Evolutionary conservation across 2,888 invertebrate genomes (phyloP).

Genomic region (Aphodius sticticus): DNA sequence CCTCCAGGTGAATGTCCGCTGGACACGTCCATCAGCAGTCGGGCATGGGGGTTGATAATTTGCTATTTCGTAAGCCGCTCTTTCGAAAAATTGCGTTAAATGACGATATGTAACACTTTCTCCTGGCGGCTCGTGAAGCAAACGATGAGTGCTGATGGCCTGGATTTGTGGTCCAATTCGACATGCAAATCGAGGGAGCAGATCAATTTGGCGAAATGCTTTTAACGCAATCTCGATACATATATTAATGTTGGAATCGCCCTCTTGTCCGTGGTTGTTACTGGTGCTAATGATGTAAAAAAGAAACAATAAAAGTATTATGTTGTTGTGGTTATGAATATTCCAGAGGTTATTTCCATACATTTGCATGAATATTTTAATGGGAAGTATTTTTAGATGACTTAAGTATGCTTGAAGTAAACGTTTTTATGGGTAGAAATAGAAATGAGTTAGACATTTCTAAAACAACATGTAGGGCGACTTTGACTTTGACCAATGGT

Average conservation of each 20-base stretch:
- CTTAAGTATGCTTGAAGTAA: neutral
- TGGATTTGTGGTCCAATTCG: neutral
- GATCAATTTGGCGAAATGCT: neutral
- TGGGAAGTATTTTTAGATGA: neutral
- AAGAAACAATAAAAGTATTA: neutral
- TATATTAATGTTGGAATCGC: slow-evolving; percentile 6
- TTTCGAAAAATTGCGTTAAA: slow-evolving; percentile 13
- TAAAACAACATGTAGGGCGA: too few species aligned
- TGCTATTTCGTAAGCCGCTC: slow-evolving; percentile 25
- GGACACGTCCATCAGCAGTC: neutral
- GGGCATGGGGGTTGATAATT: slow-evolving; percentile 11
- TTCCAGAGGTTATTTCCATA: neutral
- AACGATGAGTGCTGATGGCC: slow-evolving; percentile 17
- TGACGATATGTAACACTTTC: slow-evolving; percentile 33
- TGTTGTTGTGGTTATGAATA: neutral
- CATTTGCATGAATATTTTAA: neutral
- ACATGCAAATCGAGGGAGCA: neutral
- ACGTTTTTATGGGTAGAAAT: neutral
- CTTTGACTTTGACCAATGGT: too few species aligned
- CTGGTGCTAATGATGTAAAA: neutral
- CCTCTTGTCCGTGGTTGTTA: neutral
- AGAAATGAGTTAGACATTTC: too few species aligned
- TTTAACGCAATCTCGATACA: slow-evolving; percentile 12
- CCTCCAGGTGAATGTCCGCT: slow-evolving; percentile 53
- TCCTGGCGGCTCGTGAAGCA: slow-evolving; percentile 8